A percentile compares a stretch with the other conserved stretches of the same genome.
Evolutionary conservation across 2,888 invertebrate genomes (phyloP).

Genomic region (Dermolepida albohirtum): DNA sequence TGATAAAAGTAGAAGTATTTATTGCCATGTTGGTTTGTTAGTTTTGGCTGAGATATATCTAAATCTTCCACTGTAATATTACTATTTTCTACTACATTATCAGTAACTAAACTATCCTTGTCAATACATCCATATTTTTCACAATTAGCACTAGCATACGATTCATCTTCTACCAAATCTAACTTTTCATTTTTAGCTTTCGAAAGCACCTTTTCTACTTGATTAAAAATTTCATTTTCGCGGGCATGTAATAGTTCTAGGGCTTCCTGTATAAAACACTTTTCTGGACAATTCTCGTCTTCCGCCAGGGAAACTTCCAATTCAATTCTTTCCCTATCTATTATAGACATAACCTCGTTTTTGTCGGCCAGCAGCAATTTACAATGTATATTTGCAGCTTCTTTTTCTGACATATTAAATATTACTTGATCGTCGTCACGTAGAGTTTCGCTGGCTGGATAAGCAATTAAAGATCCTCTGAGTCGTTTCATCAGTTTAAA

Average conservation of each 20-base stretch:
- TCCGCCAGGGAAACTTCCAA: conserved; percentile 74
- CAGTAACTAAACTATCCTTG: conserved; percentile 53
- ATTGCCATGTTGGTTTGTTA: conserved; percentile 52
- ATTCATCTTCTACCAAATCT: conserved; percentile 8
- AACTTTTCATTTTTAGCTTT: conserved; percentile 5
- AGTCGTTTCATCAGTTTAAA: conserved; percentile 84
- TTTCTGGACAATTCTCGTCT: conserved; percentile 83
- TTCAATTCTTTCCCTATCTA: conserved; percentile 79
- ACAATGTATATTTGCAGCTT: conserved; percentile 72
- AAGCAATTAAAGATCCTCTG: conserved; percentile 69
- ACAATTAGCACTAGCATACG: conserved; percentile 10
- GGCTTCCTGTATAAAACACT: conserved; percentile 88
- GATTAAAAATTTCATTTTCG: conserved; percentile 61
- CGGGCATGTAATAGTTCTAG: conserved; percentile 74
- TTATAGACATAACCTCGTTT: conserved; percentile 77
- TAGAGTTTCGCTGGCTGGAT: conserved; percentile 66
- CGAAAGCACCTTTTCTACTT: conserved; percentile 52
- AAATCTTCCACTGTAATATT: conserved; percentile 59
- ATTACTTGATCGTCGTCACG: conserved; percentile 55
- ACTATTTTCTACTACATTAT: conserved; percentile 41
- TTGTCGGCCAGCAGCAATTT: conserved; percentile 82
- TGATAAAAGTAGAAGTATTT: conserved; percentile 85
- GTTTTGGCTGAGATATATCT: conserved; percentile 53
- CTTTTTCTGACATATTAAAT: conserved; percentile 66
- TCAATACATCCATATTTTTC: conserved; percentile 56